Evolutionary conservation across 2,888 invertebrate species (phyloP).

Genomic region (Drosophila paranaensis): DNA sequence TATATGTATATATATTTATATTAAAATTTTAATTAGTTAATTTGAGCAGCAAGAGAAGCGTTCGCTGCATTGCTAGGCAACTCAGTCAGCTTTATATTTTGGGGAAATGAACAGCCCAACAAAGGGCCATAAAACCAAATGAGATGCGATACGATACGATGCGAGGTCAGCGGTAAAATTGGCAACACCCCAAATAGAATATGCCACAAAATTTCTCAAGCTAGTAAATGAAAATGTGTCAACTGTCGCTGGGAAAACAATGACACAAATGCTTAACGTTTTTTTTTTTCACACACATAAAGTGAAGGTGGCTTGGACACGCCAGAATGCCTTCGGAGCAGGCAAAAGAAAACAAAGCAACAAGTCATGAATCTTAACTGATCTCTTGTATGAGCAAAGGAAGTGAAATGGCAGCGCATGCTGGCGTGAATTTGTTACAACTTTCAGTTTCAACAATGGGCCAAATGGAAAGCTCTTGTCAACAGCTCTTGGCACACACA

Average conservation of each 20-base stretch:
- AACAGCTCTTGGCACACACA: constrained; percentile 47
- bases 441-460: constrained; percentile 71
- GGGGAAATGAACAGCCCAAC: constrained; percentile 31
- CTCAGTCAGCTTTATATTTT: constrained; percentile 32
- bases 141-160: constrained; percentile 11
- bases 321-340: constrained; percentile 56
- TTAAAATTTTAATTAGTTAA: constrained; percentile 57
- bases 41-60: constrained; percentile 25
- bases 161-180: constrained; percentile 27
- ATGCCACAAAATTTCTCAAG: constrained; percentile 26
- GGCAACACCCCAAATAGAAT: constrained; percentile 36
- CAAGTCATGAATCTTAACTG: constrained; percentile 56
- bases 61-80: constrained; percentile 32
- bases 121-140: constrained; percentile 62
- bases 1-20: not conserved
- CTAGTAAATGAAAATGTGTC: constrained; percentile 47
- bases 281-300: constrained; percentile 24
- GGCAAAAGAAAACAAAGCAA: constrained; percentile 21
- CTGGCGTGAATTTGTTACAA: constrained; percentile 53
- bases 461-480: constrained; percentile 70
- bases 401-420: constrained; percentile 63
- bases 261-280: constrained; percentile 38
- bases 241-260: constrained; percentile 45
- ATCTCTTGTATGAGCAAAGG: constrained; percentile 50
- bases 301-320: constrained; percentile 61